Evolutionary conservation across 2,888 invertebrate species (phyloP), one percentile per base, ranked within the genome.

Genomic region (Cyclophora albipunctata): DNA sequence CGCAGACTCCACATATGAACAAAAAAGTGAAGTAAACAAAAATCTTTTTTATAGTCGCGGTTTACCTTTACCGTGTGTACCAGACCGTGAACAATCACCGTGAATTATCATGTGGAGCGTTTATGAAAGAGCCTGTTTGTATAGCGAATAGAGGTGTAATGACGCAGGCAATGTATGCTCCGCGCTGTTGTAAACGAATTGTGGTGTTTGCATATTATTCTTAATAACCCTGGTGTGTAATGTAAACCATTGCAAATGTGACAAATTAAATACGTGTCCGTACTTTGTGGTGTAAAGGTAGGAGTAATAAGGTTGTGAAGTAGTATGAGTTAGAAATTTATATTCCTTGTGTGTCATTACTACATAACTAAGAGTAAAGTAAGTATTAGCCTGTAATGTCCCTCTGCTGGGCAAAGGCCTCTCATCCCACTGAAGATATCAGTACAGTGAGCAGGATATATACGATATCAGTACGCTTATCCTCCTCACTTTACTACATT

Each of bases 11-110:
- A 71, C 66, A 69, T 70, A 74, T 75, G 73, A 77, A 84, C 77
- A 81, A 81, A 81, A 80, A 79, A 72, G 69, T 66, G 62, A 71
- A 37, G 78, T 75, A 80, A 84, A 85, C 80, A 84, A 81, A 84
- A 84, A 82, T 79, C 73, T 77, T 81, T 81, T 85, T 83, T 83
- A 84, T 70, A 84, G 83, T 81, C 75, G 82, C 81, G 86, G 84
- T 80, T 81, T 76, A 78, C 82, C 83, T 85, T 84, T 84, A 73
- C 78, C 67, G 67, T 65, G 80, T 78, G 77, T 73, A 81, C 79
- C 80, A 87, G 87, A 88, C 87, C 84, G 77, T 86, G 85, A 84
- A 87, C 81, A 83, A 86, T 84, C 79, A 75, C 71, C 70, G 71
- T 75, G 82, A 81, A 84, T 87, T 84, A 85, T 81, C 83, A 84